Evolutionary conservation across 2,888 invertebrate species (phyloP).

Genomic region (Leptinotarsa haldemani): DNA sequence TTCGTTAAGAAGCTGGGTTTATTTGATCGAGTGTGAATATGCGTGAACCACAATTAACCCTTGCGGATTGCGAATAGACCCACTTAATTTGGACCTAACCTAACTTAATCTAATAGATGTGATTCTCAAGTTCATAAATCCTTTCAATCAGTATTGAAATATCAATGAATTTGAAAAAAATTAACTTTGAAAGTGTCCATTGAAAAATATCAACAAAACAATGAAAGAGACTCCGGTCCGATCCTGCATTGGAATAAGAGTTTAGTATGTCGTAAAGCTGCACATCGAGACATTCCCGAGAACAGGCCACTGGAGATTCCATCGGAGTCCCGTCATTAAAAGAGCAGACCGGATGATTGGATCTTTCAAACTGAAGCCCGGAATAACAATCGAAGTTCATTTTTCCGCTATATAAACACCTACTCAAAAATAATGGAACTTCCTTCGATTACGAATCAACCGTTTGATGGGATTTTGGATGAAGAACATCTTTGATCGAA

Average conservation of each 20-base stretch:
- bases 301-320: conserved; percentile 59
- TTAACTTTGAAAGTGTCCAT: too few relatives aligned
- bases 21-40: too few relatives aligned
- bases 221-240: neutral
- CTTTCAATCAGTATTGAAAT: too few relatives aligned
- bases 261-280: conserved; percentile 60
- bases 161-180: too few relatives aligned
- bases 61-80: too few relatives aligned
- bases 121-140: too few relatives aligned
- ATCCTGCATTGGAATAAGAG: conserved; percentile 41
- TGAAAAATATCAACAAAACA: too few relatives aligned
- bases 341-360: conserved; percentile 60
- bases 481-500: conserved; percentile 14
- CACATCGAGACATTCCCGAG: conserved; percentile 52
- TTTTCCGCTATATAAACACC: conserved; percentile 55
- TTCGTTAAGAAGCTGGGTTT: too few relatives aligned
- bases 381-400: conserved; percentile 59
- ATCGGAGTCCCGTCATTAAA: conserved; percentile 59
- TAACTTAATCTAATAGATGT: too few relatives aligned
- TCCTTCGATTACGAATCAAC: conserved; percentile 35
- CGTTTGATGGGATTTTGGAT: conserved; percentile 29
- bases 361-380: conserved; percentile 55
- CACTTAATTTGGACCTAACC: too few relatives aligned
- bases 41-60: too few relatives aligned
- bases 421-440: conserved; percentile 54